These are phyloP conservation scores for Catocala nupta DNA, from an alignment of 2,888 invertebrate species.

Conservation along the genomic window DNA sequence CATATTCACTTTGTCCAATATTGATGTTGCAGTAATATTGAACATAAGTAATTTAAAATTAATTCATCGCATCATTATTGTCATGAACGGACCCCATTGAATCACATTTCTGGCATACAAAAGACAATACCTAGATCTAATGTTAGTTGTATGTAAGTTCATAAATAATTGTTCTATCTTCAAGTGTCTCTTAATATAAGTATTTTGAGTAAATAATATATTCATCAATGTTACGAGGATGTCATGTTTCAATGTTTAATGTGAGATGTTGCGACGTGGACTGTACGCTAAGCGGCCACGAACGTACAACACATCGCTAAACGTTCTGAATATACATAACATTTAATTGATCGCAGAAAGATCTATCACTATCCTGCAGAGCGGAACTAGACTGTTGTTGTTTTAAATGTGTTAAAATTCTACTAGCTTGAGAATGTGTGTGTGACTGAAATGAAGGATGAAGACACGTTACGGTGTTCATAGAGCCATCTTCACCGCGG, in stretches of 20 bases:
- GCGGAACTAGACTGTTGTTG: constrained; percentile 71
- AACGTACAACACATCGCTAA: constrained; percentile 43
- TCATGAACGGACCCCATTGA: constrained; percentile 74
- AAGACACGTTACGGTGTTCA: constrained; percentile 53
- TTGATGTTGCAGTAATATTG: constrained; percentile 77
- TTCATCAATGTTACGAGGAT: constrained; percentile 75
- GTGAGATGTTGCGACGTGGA: constrained; percentile 54
- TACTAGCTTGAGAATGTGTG: constrained; percentile 61
- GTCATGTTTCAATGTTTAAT: constrained; percentile 71
- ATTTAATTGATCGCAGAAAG: constrained; percentile 57
- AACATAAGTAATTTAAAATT: constrained; percentile 61
- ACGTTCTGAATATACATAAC: constrained; percentile 51
- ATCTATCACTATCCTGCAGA: constrained; percentile 59
- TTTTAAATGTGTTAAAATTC: constrained; percentile 63
- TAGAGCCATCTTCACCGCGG: constrained; percentile 19
- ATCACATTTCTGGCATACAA: constrained; percentile 85
- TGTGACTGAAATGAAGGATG: constrained; percentile 54
- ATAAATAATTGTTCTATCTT: constrained; percentile 86
- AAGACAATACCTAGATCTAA: constrained; percentile 88
- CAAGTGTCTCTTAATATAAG: constrained; percentile 85
- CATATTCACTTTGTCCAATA: constrained; percentile 66
- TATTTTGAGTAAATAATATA: constrained; percentile 78
- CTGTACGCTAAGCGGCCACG: constrained; percentile 32
- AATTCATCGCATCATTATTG: constrained; percentile 63
- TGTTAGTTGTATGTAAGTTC: constrained; percentile 85